Percentiles rank a stretch among this genome's conserved stretches.
Evolutionary conservation across 2,888 invertebrate genomes (phyloP).

Genomic region (Rhagium mordax): DNA sequence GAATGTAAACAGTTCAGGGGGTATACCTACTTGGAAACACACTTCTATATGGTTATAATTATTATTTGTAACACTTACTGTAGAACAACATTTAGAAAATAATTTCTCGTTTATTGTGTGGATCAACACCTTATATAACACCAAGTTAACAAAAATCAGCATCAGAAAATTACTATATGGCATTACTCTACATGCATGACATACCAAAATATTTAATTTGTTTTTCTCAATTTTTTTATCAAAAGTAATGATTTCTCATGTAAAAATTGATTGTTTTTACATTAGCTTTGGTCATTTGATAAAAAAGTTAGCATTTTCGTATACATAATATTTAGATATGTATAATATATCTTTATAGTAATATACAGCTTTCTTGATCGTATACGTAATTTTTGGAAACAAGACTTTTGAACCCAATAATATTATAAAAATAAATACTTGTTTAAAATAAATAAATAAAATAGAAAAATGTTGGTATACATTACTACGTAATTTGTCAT

Average conservation of each 20-base stretch:
- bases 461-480: not conserved
- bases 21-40: not conserved
- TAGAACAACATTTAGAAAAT: not conserved
- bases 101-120: not conserved
- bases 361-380: slow-evolving; percentile 21
- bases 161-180: slow-evolving; percentile 9
- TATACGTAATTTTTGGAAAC: slow-evolving; percentile 26
- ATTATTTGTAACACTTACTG: not conserved
- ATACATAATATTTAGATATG: slow-evolving; percentile 30
- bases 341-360: slow-evolving; percentile 11
- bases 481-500: too few species aligned
- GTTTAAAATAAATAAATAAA: slow-evolving; percentile 32
- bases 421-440: slow-evolving; percentile 30
- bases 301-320: slow-evolving; percentile 8
- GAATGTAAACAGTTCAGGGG: too few species aligned
- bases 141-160: not conserved
- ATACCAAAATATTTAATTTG: not conserved
- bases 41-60: not conserved
- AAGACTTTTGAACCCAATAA: not conserved
- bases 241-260: slow-evolving; percentile 12
- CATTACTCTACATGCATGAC: not conserved
- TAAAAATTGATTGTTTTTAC: slow-evolving; percentile 25
- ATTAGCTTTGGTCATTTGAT: slow-evolving; percentile 15
- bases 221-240: slow-evolving; percentile 15
- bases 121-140: not conserved